These are phyloP conservation scores for Ennomos fuscantarius DNA, from an alignment of 2,888 invertebrate species.

Conservation along the genomic window DNA sequence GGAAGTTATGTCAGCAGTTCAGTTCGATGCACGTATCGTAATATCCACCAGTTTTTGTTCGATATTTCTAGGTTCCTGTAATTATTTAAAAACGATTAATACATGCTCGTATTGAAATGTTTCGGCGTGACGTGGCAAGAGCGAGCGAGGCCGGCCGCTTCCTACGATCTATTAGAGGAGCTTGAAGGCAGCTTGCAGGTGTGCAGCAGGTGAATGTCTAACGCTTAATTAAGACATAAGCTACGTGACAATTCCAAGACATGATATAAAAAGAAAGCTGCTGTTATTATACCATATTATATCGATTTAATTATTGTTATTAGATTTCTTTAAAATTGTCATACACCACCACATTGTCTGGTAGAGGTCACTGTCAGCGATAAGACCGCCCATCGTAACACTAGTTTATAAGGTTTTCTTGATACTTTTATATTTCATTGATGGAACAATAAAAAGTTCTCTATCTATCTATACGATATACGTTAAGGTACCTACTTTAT, in stretches of 20 bases:
- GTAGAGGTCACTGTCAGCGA: no score
- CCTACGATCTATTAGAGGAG: constrained; percentile 59
- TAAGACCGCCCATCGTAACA: no score
- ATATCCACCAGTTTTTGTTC: constrained; percentile 2
- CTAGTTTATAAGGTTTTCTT: no score
- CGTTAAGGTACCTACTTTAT: no score
- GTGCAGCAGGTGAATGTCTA: constrained; percentile 56
- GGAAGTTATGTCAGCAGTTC: constrained; percentile 12
- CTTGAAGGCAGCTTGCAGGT: constrained; percentile 48
- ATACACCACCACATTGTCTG: no score
- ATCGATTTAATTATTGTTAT: no score
- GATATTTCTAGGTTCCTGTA: neutral
- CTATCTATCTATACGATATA: no score
- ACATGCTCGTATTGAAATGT: constrained; percentile 6
- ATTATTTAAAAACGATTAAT: no score
- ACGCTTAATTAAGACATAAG: constrained; percentile 34
- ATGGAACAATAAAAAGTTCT: no score
- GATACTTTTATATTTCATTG: no score
- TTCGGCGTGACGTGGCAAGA: constrained; percentile 17
- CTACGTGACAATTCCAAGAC: constrained; percentile 2
- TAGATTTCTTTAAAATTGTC: no score
- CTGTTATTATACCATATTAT: neutral
- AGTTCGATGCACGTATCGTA: constrained; percentile 8
- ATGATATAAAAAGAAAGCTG: neutral
- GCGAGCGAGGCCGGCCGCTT: constrained; percentile 68